Conservation (phyloP, 2,888 invertebrate species). For the Suillia variegata region DNA sequence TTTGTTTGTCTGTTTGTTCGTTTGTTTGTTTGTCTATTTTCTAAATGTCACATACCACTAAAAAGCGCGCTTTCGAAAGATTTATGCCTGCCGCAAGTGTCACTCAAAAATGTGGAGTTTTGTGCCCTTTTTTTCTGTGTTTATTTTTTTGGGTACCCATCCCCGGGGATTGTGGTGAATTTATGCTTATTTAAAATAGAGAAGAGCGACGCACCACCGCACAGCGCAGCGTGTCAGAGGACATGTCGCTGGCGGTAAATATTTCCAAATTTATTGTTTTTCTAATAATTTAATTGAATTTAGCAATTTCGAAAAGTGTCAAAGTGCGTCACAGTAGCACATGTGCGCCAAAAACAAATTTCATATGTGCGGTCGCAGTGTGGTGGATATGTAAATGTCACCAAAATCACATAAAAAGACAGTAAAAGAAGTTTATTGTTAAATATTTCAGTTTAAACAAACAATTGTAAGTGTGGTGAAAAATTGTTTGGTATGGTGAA, state of each 20-base stretch:
- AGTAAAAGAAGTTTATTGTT: too few species aligned
- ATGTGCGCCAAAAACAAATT: too few species aligned
- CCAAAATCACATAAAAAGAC: too few species aligned
- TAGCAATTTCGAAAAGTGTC: too few species aligned
- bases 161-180: constrained; percentile 2
- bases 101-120: constrained; percentile 18
- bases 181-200: constrained; percentile 9
- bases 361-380: too few species aligned
- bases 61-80: constrained; percentile 24
- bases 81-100: constrained; percentile 36
- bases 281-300: neutral
- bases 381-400: too few species aligned
- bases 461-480: too few species aligned
- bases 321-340: too few species aligned
- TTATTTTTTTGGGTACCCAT: too few species aligned
- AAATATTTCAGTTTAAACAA: too few species aligned
- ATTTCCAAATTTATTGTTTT: neutral
- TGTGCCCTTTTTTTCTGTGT: neutral
- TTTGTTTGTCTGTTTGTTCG: neutral
- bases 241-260: neutral
- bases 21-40: neutral
- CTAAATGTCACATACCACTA: constrained; percentile 5
- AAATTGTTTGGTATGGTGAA: too few species aligned
- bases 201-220: too few species aligned
- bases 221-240: neutral